These are phyloP conservation scores for Rugalucina vietnamica DNA, from an alignment of 2,888 invertebrate genomes.

Conservation along the genomic window DNA sequence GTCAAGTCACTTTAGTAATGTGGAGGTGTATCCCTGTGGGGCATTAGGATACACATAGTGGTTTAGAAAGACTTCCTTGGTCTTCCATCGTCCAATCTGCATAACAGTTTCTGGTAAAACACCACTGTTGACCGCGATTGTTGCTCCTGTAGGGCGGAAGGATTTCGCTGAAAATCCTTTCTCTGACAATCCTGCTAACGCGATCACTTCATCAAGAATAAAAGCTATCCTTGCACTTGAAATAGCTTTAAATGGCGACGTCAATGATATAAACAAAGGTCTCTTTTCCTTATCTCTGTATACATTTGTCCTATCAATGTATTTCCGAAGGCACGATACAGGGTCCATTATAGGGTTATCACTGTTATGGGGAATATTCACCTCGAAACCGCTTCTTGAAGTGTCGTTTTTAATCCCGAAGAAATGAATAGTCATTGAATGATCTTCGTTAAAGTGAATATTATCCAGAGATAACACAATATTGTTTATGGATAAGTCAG, in stretches of 20 bases:
- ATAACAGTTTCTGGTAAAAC: slow-evolving; percentile 3
- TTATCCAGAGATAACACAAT: neutral
- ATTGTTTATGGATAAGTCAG: neutral
- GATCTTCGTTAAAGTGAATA: neutral
- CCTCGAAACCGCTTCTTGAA: slow-evolving; percentile 8
- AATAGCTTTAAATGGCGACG: neutral
- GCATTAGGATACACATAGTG: slow-evolving; percentile 19
- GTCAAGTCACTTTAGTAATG: neutral
- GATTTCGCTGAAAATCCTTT: slow-evolving; percentile 16
- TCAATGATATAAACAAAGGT: neutral
- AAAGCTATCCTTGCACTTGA: neutral
- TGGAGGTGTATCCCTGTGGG: neutral
- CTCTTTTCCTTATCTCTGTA: neutral
- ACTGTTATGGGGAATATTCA: neutral
- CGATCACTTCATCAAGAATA: slow-evolving; percentile 16
- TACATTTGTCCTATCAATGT: neutral
- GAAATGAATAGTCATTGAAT: slow-evolving; percentile 19
- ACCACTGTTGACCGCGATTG: neutral
- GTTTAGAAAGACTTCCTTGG: slow-evolving; percentile 1
- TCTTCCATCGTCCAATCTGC: slow-evolving; percentile 13
- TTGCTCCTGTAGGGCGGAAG: slow-evolving; percentile 24
- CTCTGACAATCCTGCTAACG: slow-evolving; percentile 4
- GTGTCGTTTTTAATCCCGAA: slow-evolving; percentile 29
- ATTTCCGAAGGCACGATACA: neutral
- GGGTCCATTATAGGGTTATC: neutral